A percentile compares a stretch with the other conserved stretches of the same genome.
Evolutionary conservation across 2,888 invertebrate species (phyloP).

Genomic region (Diarsia mendica): DNA sequence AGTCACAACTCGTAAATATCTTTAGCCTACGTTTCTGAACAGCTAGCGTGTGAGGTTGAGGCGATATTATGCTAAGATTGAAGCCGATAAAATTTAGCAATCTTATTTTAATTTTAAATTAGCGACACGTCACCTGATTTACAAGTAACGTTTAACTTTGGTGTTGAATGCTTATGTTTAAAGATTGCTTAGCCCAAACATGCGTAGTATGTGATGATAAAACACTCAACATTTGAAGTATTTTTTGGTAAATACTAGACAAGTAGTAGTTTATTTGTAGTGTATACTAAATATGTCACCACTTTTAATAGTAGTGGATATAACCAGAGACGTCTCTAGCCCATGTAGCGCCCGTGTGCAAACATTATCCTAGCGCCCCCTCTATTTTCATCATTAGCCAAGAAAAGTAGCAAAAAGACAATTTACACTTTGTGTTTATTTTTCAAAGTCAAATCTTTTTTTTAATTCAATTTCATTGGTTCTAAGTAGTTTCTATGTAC

Average conservation of each 20-base stretch:
- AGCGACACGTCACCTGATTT: slow-evolving; percentile 5
- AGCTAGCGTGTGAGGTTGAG: slow-evolving; percentile 1
- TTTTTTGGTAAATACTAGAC: slow-evolving; percentile 27
- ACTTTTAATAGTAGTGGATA: slow-evolving; percentile 38
- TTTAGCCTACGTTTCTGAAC: slow-evolving; percentile 32
- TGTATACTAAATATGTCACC: slow-evolving; percentile 31
- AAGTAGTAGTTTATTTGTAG: not conserved
- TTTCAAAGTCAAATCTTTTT: too few relatives aligned
- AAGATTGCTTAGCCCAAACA: slow-evolving; percentile 23
- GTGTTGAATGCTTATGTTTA: slow-evolving; percentile 3
- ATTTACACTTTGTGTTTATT: too few relatives aligned
- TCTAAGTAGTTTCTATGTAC: too few relatives aligned
- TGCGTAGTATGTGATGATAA: slow-evolving; percentile 3
- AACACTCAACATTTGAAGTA: slow-evolving; percentile 4
- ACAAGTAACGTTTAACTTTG: slow-evolving; percentile 6
- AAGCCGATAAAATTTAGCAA: slow-evolving; percentile 23
- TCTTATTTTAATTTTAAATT: slow-evolving; percentile 43
- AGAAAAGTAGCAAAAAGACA: too few relatives aligned
- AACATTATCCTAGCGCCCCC: too few relatives aligned
- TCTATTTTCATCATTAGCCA: too few relatives aligned
- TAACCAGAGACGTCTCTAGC: too few relatives aligned
- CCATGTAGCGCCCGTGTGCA: too few relatives aligned
- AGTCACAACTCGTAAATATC: slow-evolving; percentile 34
- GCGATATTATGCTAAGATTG: slow-evolving; percentile 1
- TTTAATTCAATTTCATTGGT: too few relatives aligned